Evolutionary conservation across 1,140 invertebrate genomes (phyloP), one percentile per base, ranked within the genome.

Genomic region (Trachelipus rathkii): DNA sequence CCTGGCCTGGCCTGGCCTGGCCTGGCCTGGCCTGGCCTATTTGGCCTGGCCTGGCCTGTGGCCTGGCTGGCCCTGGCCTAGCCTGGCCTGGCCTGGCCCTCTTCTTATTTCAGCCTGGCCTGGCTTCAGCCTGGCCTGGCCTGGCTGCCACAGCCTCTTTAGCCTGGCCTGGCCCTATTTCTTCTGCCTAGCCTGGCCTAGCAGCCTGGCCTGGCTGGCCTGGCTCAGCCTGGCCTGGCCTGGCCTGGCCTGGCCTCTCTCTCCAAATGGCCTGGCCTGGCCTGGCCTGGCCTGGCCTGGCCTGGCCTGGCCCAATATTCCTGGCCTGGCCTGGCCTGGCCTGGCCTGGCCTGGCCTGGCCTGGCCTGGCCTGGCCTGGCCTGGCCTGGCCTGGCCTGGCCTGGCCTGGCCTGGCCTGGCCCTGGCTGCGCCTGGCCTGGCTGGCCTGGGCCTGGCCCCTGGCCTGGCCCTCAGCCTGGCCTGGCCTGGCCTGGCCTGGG

Each of bases 211-310:
- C 71, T 77, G 81, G 81, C 82, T 73, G 77, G 81, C 81, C 81
- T 76, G 81, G 81, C 81, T 82, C n/a, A n/a, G n/a, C n/a, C n/a
- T n/a, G n/a, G n/a, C n/a, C 80, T 80, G 80, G 80, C 69, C 45
- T 78, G 79, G 73, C 81, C 50, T 72, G 44, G 78, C 78, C 72
- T n/a, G n/a, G n/a, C 53, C 71, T 68, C 50, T 82, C 72, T 72
- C 77, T 77, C 79, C 68, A 78, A 80, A 81, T 81, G 76, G 77
- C 79, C 80, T 81, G 79, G 80, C 79, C 81, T 82, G 78, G 75
- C 81, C 81, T 82, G 78, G 75, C n/a, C n/a, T n/a, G n/a, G n/a
- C n/a, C n/a, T n/a, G n/a, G n/a, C 81, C 81, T 82, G 80, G 81
- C 81, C 81, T 81, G 68, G 50, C 50, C 44, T 68, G 50, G 77